Percentiles rank a stretch among this genome's conserved stretches.
These are phyloP conservation scores for Helogale parvula DNA, from an alignment of 2,113 vertebrate species.

Conservation along the genomic window DNA sequence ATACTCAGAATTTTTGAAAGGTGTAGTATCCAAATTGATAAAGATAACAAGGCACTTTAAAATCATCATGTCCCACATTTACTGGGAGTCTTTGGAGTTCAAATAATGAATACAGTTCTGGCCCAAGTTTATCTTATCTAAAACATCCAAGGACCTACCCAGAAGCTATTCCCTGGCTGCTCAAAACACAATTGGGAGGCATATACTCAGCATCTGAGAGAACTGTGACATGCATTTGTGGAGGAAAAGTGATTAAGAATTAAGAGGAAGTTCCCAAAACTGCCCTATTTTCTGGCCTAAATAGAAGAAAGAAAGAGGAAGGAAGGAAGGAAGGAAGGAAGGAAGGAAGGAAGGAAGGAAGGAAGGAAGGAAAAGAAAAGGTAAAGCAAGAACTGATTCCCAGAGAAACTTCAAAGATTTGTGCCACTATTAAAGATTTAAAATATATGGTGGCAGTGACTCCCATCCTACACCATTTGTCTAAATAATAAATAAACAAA, in stretches of 20 bases:
- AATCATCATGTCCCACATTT: neutral
- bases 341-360: too few relatives aligned
- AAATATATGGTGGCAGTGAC: neutral
- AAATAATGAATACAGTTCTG: neutral
- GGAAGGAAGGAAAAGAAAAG: too few relatives aligned
- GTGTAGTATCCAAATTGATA: neutral
- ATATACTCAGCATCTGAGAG: neutral
- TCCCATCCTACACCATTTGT: neutral
- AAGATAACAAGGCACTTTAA: neutral
- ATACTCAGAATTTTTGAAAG: neutral
- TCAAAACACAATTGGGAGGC: neutral
- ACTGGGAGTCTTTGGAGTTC: rapidly evolving
- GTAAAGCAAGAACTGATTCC: neutral
- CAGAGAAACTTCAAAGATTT: neutral
- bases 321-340: too few relatives aligned
- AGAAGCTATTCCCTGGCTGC: neutral
- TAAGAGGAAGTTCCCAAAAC: neutral
- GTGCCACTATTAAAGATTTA: neutral
- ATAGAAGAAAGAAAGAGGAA: too few relatives aligned
- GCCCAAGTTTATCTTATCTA: neutral
- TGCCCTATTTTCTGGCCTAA: neutral
- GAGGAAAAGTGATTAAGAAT: neutral
- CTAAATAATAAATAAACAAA: neutral
- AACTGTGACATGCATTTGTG: neutral
- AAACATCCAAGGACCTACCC: neutral